Base-by-base conservation (phyloP, 2,113 vertebrate genomes). In the Antechinus flavipes region DNA sequence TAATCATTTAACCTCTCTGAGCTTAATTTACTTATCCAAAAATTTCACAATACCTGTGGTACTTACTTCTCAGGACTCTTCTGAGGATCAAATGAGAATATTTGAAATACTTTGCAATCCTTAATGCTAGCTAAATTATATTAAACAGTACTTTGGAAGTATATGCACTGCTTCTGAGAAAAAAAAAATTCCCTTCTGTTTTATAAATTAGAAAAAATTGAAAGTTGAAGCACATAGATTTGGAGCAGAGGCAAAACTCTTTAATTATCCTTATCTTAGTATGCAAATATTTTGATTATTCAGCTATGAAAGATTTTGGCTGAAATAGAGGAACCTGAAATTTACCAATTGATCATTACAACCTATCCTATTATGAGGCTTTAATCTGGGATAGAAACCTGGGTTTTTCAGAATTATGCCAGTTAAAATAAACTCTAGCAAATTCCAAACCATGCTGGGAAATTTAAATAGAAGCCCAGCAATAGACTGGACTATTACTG, bases 211-310 rank as follows among this genome's bases (percentile, higher is more conserved):
- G 94, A 91, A 68, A 96, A 96, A 93, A 95, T 24, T 25, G 50
- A 68, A 58, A 56, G n/a, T 61, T 93, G 76, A 91, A 93, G 50
- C n/a, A 95, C 92, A 3, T 89, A 93, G 89, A 91, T 27, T 52
- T 92, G 19, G 30, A 50, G 26, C 50, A 91, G 35, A 94, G 11
- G 23, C n/a, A 54, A 22, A 46, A 91, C 58, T 93, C 19, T 50
- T 49, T 68, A 95, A 92, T 89, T 12, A 55, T 61, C 25, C 93
- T 61, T 56, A 76, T 93, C 89, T 94, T 95, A 68, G 54, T 93
- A 93, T 90, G 27, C 61, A 94, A 91, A 93, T 54, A 8, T 94
- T 49, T 52, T 93, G 93, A 94, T 95, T 96, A 49, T 95, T 93
- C 94, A 92, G 76, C 47, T 47, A 93, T 84, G 84, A 94, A 96